Percentiles rank a stretch among this genome's conserved stretches.
Conservation (phyloP, 2,888 invertebrate genomes). For the Ephialtes manifestator region DNA sequence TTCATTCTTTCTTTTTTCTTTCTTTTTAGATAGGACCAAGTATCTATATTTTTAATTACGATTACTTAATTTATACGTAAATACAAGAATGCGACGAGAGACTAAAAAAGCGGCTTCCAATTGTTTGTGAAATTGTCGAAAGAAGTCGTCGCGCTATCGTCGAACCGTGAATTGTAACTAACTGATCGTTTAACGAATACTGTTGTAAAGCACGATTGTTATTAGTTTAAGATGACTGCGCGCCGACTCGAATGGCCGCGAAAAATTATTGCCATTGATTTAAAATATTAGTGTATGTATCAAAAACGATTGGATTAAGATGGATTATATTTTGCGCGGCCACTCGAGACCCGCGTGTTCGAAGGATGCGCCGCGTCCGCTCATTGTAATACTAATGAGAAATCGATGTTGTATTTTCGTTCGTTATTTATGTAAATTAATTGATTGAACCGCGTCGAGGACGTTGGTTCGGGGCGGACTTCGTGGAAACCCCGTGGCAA, state of each 20-base stretch:
- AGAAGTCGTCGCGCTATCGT: conserved; percentile 28
- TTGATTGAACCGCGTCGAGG: conserved; percentile 23
- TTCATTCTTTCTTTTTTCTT: conserved; percentile 33
- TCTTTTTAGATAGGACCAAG: conserved; percentile 72
- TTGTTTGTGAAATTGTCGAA: conserved; percentile 37
- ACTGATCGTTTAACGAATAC: conserved; percentile 48
- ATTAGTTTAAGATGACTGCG: conserved; percentile 52
- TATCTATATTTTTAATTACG: conserved; percentile 72
- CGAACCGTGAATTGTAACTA: conserved; percentile 38
- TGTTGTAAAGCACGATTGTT: conserved; percentile 62
- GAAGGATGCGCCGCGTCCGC: conserved; percentile 25
- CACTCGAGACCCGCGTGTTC: conserved; percentile 13
- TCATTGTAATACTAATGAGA: conserved; percentile 43
- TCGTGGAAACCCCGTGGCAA: conserved; percentile 14
- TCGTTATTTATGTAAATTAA: conserved; percentile 59
- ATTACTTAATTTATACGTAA: conserved; percentile 61
- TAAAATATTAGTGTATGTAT: conserved; percentile 13
- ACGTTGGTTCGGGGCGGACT: background rate
- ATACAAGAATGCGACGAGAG: conserved; percentile 21
- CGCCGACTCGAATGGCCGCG: conserved; percentile 48
- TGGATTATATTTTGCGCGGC: background rate
- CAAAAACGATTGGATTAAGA: background rate
- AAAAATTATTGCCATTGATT: background rate
- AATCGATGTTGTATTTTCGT: conserved; percentile 60
- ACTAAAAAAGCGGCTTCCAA: conserved; percentile 41